These are phyloP conservation scores for Vimba vimba DNA, from an alignment of 2,113 vertebrate genomes.

Conservation along the genomic window DNA sequence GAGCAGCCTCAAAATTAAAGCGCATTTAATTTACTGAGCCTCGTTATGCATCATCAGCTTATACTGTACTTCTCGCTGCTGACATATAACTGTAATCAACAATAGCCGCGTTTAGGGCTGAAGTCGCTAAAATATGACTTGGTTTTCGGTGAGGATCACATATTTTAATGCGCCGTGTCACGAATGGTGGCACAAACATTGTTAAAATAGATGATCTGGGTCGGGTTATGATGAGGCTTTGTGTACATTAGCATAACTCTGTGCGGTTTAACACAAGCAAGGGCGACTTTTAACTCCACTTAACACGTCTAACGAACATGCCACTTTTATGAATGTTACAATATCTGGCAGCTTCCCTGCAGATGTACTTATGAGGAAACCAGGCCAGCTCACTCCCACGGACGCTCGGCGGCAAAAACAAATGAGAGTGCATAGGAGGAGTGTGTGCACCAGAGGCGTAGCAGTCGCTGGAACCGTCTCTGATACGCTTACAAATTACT, in stretches of 20 bases:
- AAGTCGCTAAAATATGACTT: background rate
- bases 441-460: background rate
- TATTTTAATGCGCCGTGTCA: slow-evolving; percentile 17
- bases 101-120: background rate
- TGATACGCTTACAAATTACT: background rate
- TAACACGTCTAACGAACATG: slow-evolving; percentile 57
- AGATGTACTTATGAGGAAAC: slow-evolving; percentile 43
- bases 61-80: slow-evolving; percentile 5
- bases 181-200: background rate
- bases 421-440: background rate
- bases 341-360: slow-evolving; percentile 47
- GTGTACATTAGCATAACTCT: background rate
- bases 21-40: slow-evolving; percentile 26
- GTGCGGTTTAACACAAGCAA: slow-evolving; percentile 45
- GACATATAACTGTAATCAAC: slow-evolving; percentile 9
- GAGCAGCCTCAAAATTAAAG: slow-evolving; percentile 32
- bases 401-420: slow-evolving; percentile 23
- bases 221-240: background rate
- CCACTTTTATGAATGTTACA: slow-evolving; percentile 58
- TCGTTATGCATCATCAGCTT: slow-evolving; percentile 21
- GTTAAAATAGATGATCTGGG: slow-evolving; percentile 8
- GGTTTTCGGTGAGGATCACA: background rate
- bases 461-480: background rate
- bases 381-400: slow-evolving; percentile 25
- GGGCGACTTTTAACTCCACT: slow-evolving; percentile 56